Evolutionary conservation across 2,113 vertebrate genomes (phyloP).

Genomic region (Entosphenus tridentatus): DNA sequence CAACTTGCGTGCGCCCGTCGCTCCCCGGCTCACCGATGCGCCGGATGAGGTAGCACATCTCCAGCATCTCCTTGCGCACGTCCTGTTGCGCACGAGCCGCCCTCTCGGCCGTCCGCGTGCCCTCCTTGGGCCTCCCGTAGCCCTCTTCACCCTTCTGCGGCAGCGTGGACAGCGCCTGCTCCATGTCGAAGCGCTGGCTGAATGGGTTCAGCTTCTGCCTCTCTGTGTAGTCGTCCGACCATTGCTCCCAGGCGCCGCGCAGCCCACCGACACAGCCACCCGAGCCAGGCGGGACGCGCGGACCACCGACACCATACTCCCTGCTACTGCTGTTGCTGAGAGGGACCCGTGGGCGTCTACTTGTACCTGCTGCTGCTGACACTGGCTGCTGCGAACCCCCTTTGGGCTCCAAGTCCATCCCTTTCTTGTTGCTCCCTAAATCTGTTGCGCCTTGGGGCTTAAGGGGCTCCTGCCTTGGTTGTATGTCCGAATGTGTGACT

Average conservation of each 20-base stretch:
- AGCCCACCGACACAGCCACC: constrained; percentile 18
- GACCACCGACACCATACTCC: no score
- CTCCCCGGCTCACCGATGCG: constrained; percentile 31
- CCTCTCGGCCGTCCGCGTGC: constrained; percentile 56
- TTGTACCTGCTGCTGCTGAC: no score
- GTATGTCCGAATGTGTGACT: no score
- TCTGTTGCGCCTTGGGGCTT: no score
- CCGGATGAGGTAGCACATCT: constrained; percentile 55
- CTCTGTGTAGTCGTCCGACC: constrained; percentile 45
- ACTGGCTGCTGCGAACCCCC: no score
- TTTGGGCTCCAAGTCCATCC: no score
- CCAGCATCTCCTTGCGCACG: constrained; percentile 57
- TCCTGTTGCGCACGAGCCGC: constrained; percentile 56
- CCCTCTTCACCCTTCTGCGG: constrained; percentile 63
- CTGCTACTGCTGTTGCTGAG: no score
- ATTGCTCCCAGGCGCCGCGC: constrained; percentile 51
- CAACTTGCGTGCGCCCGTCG: constrained; percentile 40
- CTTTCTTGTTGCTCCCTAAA: no score
- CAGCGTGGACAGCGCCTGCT: constrained; percentile 57
- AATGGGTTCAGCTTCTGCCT: constrained; percentile 82
- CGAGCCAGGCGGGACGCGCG: no score
- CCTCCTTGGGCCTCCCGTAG: constrained; percentile 64
- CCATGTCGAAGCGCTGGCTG: constrained; percentile 66
- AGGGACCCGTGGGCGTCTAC: no score
- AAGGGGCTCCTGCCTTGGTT: no score